Evolutionary conservation across 30 jellyfish, hydroid and myxozoan genomes (phyloP), one percentile per base, ranked within the genome.

Genomic region (Cassiopea xamachana): DNA sequence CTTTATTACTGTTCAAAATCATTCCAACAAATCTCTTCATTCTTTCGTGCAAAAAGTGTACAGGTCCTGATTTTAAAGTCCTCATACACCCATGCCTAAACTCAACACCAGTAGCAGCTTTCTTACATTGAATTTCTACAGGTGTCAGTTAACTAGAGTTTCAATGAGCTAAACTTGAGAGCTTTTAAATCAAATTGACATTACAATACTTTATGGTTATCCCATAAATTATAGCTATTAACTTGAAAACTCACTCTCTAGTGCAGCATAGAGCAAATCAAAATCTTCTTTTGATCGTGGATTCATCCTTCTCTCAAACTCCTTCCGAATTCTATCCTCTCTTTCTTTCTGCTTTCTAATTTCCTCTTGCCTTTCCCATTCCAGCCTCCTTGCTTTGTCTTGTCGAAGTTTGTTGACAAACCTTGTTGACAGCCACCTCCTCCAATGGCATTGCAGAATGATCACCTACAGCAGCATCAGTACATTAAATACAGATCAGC

Each of bases 201-300:
- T 27, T 27, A 27, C 39, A 27, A 27, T 27, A 27, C 39, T 27
- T 27, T 27, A 27, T 27, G 39, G 39, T 0, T 27, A 27, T 27
- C 39, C 39, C 39, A 27, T 27, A 27, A 27, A 27, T 27, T 27
- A 27, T 27, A 27, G 39, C 39, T 27, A 27, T 69, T 69, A 69
- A 4, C 6, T 14, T 17, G 46, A 71, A 1, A 39, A 62, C 94
- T 60, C 92, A 92, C 99, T 88, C 87, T 96, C 99, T 27, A 96
- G 70, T 10, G 99, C 99, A 7, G 99, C 97, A 85, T 92, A 96
- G 39, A 96, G 86, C 49, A 96, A 80, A 83, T 96, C 99, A 69
- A 96, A 96, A 67, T 96, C 99, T 78, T 93, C 97, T 71, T 92
- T 92, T n/a, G 98, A 92, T 48, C 84, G 84, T 50, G 99, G 99